Evolutionary conservation across 2,797 vertebrate species (phyloP), one percentile per base, ranked within the genome.

Genomic region (Enteromius viviparus): DNA sequence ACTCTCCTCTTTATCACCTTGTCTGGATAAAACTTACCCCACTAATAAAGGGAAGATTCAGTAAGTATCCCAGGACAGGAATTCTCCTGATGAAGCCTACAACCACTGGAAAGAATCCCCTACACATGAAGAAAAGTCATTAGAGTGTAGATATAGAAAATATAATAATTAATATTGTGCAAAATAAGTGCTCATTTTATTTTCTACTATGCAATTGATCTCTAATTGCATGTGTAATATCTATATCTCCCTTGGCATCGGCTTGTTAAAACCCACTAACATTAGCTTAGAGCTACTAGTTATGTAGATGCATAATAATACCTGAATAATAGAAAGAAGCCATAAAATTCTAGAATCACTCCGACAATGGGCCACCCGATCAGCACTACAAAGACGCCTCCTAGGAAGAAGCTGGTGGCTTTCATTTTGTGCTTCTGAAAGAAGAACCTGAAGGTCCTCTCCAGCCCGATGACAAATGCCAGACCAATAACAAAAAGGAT

Each of bases 351-450:
- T 86, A 99, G 95, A 81, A 98, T 93, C 82, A 99, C 98, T 81
- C 98, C 97, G 60, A 99, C 89, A 78, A 98, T 96, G 85, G 98
- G 98, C 97, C 97, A 99, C 4, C 97, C 97, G 47, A 99, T 93
- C 78, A 99, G 95, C 85, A 99, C 97, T 81, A 99, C 94, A 19
- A 98, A 90, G 82, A 99, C 96, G 0, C 98, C 98, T 17, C 98
- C 97, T 66, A 99, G 92, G 91, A 99, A 99, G 92, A 99, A 99
- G 17, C 95, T 92, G 0, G 97, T 97, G 86, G 98, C 97, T 91
- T 98, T 98, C 91, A 98, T 94, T 94, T 99, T 99, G 93, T 99
- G 97, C 86, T 97, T 98, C 91, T 99, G 98, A 91, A 99, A 99
- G 94, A 99, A 99, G 94, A 99, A 99, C 84, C 96, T 94, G 91